Conservation (phyloP, 2,888 invertebrate genomes). For the Meteorus cinctellus region DNA sequence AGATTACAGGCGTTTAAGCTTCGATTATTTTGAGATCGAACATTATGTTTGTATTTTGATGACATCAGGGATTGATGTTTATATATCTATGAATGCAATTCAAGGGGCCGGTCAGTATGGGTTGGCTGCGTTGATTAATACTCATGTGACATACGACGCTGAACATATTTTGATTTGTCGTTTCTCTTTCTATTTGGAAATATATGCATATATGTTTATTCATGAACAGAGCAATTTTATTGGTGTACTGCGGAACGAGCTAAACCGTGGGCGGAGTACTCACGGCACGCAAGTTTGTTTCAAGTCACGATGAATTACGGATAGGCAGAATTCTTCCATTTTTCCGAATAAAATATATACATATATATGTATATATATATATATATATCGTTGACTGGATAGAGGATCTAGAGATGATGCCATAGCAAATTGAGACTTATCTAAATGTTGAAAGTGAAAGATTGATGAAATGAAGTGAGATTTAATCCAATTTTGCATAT, state of each 20-base stretch:
- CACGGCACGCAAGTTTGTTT: slow-evolving; percentile 23
- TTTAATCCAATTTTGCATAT: slow-evolving; percentile 7
- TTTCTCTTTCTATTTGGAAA: no score
- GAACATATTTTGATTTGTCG: no score
- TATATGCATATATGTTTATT: not conserved
- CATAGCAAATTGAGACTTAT: slow-evolving; percentile 36
- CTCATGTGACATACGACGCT: no score
- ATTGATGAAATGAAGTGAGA: slow-evolving; percentile 1
- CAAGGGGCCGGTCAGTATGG: no score
- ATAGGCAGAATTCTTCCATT: slow-evolving; percentile 44
- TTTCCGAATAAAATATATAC: slow-evolving; percentile 36
- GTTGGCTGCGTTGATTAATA: no score
- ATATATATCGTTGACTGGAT: not conserved
- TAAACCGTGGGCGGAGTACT: slow-evolving; percentile 62
- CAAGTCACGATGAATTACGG: slow-evolving; percentile 5
- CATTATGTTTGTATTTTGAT: no score
- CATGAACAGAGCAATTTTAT: not conserved
- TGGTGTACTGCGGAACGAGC: not conserved
- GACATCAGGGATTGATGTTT: no score
- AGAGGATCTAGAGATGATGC: slow-evolving; percentile 29
- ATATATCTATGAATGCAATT: no score
- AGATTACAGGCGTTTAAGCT: no score
- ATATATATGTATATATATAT: no score
- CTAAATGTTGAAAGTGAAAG: not conserved
- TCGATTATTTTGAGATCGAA: no score